A percentile compares a stretch with the other conserved stretches of the same genome.
Conservation (phyloP, 2,888 invertebrate species). For the Chironomus tentans region DNA sequence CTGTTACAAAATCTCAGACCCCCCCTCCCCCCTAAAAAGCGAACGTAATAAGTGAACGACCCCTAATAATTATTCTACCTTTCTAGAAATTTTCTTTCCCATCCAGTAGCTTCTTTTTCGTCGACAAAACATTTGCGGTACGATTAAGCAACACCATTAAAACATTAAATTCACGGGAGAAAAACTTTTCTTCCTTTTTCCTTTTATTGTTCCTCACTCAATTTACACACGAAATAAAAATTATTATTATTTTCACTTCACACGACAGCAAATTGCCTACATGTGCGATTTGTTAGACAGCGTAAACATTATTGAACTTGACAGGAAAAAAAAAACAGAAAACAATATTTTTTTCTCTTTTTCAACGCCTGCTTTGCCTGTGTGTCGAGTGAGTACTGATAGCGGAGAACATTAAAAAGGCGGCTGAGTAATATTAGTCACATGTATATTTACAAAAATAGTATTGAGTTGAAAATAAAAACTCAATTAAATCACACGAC, state of each 20-base stretch:
- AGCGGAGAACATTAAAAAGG: neutral
- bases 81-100: neutral
- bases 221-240: no score
- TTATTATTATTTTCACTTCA: no score
- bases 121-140: neutral
- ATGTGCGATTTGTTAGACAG: neutral
- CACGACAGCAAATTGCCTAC: no score
- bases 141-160: neutral
- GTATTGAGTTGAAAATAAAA: neutral
- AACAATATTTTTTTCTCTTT: neutral
- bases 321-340: neutral
- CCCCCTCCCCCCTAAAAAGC: no score
- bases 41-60: no score
- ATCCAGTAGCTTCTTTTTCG: neutral
- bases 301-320: conserved; percentile 16
- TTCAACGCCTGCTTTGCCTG: neutral
- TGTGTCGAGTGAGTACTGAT: neutral
- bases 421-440: neutral
- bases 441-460: neutral
- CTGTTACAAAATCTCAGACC: no score
- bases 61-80: neutral
- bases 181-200: neutral
- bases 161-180: neutral
- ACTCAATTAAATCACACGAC: neutral
- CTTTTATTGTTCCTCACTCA: neutral